Conservation (phyloP, 2,888 invertebrate species). For the Ctenicera cuprea region DNA sequence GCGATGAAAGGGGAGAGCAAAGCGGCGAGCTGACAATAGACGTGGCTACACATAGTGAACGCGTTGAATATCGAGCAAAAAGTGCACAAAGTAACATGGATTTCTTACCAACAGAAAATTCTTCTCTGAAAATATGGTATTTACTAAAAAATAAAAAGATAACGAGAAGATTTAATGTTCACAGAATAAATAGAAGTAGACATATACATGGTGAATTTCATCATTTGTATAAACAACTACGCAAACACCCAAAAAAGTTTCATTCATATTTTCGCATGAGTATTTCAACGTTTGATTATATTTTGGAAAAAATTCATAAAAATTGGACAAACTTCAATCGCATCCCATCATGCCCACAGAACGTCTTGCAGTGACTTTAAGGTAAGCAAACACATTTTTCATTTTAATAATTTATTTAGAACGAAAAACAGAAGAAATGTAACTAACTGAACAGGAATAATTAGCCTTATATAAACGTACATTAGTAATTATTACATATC, state of each 20-base stretch:
- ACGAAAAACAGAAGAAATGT: background rate
- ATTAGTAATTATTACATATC: constrained; percentile 3
- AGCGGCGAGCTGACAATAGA: constrained; percentile 10
- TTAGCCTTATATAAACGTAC: background rate
- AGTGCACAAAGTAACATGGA: constrained; percentile 1
- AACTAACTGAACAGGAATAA: no score
- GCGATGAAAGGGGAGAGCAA: constrained; percentile 11
- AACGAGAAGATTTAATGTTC: background rate
- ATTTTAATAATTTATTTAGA: background rate
- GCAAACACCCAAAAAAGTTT: constrained; percentile 4
- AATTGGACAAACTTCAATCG: constrained; percentile 5
- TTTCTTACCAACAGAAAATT: background rate
- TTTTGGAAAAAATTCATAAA: constrained; percentile 1
- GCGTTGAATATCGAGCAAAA: background rate
- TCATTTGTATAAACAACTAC: background rate
- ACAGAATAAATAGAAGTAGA: constrained; percentile 5
- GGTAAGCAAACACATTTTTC: constrained; percentile 11
- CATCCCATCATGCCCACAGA: background rate
- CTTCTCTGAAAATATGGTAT: constrained; percentile 3
- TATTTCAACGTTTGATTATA: constrained; percentile 12
- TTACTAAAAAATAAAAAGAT: constrained; percentile 4
- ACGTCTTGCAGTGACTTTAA: constrained; percentile 12
- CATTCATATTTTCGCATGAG: constrained; percentile 9
- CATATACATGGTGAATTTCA: constrained; percentile 9
- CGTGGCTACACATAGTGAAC: background rate